Conservation (phyloP, 2,888 invertebrate species). For the Eremobia ochroleuca region DNA sequence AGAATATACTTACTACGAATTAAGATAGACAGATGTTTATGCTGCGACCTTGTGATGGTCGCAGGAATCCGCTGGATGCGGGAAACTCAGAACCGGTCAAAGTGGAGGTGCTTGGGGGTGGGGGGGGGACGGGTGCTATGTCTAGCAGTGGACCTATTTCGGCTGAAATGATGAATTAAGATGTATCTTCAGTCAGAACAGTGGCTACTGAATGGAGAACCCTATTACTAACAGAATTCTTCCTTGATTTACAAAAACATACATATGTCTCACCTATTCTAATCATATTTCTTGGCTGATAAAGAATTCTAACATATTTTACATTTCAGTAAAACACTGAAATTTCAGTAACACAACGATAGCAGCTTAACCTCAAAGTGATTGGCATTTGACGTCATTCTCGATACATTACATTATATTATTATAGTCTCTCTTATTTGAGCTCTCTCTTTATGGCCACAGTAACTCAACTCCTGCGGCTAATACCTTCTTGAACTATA, state of each 20-base stretch:
- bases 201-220: neutral
- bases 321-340: slow-evolving; percentile 20
- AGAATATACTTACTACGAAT: neutral
- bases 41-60: too few relatives aligned
- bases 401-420: slow-evolving; percentile 22
- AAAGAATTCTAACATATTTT: neutral
- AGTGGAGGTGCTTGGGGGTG: too few relatives aligned
- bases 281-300: neutral
- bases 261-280: neutral
- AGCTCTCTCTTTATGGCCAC: slow-evolving; percentile 38
- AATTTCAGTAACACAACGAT: slow-evolving; percentile 23
- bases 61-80: too few relatives aligned
- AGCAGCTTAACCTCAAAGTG: slow-evolving; percentile 34
- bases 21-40: too few relatives aligned
- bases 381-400: slow-evolving; percentile 61
- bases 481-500: slow-evolving; percentile 48
- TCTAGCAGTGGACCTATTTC: neutral
- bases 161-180: neutral
- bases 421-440: slow-evolving; percentile 42
- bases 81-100: too few relatives aligned
- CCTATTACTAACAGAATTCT: neutral
- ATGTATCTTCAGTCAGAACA: neutral
- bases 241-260: neutral
- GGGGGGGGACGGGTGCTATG: too few relatives aligned
- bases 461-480: slow-evolving; percentile 41